Base-by-base conservation (phyloP, 1,140 invertebrate species). In the Megalopta genalis region DNA sequence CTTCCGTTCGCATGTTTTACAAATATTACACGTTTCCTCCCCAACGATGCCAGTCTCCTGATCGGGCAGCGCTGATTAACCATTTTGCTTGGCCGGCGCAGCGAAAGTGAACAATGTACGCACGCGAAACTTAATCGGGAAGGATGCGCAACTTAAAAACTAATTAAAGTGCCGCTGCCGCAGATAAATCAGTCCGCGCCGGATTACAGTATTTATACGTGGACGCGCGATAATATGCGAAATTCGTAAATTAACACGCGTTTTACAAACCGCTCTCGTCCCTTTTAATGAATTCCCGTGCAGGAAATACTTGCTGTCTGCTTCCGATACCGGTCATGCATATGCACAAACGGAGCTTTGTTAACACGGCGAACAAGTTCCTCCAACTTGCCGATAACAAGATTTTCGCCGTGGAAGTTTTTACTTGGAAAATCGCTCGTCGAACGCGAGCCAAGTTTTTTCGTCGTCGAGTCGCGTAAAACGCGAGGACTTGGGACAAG, bases 1-100 rank as follows among this genome's bases (percentile, higher is more conserved):
- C 52, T 67, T 70, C 75, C 75, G 65, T 60, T 68, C 54, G 67
- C 67, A 77, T 69, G 75, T 69, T 77, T 62, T 60, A 70, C 54
- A 77, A 68, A 77, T 69, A 70, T 77, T 60, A 60, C 57, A 46
- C 23, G 65, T 70, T 62, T 70, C 42, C 39, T 77, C 25, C 27
- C 18, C 25, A 16, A 37, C 75, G 16, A 4, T 5, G 25, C 12
- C 42, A 12, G 32, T 12, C 54, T 21, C 8, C 23, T n/a, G 72
- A 74, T 75, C 63, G n/a, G 32, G 39, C 23, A 49, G 54, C 16
- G 37, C 73, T 75, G 73, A 75, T 75, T 75, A 75, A 75, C 37
- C 64, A 67, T 75, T 67, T 75, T 75, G 73, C 73, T 75, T 32
- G 3, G 23, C 16, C 49, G 7, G 12, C 42, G 64, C 37, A 42